These are phyloP conservation scores for Nemopilema nomurai DNA, from an alignment of 30 jellyfish, hydroid and myxozoan genomes.

Conservation along the genomic window DNA sequence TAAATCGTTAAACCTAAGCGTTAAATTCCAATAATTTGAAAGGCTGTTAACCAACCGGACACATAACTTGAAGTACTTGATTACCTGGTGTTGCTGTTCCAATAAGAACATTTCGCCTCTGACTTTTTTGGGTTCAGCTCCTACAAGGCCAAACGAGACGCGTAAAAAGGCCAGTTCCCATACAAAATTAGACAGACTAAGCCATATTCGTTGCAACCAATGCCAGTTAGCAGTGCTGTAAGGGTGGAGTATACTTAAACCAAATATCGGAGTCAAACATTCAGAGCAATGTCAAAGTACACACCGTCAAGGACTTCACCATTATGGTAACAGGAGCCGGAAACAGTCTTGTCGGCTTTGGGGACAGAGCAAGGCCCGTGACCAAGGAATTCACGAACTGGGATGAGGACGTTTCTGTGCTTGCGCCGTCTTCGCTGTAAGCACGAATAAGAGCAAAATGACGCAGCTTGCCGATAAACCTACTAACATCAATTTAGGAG, in stretches of 20 bases:
- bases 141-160: conserved; percentile 7
- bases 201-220: too few species aligned
- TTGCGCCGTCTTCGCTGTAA: conserved; percentile 19
- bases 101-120: conserved; percentile 51
- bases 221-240: too few species aligned
- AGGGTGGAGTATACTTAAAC: not conserved
- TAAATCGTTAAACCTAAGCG: too few species aligned
- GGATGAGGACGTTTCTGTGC: not conserved
- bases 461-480: too few species aligned
- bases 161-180: conserved; percentile 1
- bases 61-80: too few species aligned
- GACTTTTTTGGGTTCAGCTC: conserved; percentile 44
- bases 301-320: conserved; percentile 47
- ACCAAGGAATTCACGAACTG: conserved; percentile 59
- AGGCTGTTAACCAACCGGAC: too few species aligned
- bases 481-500: too few species aligned
- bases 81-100: conserved; percentile 63
- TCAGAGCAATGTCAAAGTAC: not conserved
- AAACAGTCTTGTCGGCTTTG: conserved; percentile 57
- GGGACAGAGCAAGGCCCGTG: conserved; percentile 56
- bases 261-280: conserved; percentile 1
- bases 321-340: conserved; percentile 60
- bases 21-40: too few species aligned
- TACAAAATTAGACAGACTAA: too few species aligned
- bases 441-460: not conserved